Conservation (phyloP, 2,113 vertebrate genomes). For the Cranoglanis bouderius region DNA sequence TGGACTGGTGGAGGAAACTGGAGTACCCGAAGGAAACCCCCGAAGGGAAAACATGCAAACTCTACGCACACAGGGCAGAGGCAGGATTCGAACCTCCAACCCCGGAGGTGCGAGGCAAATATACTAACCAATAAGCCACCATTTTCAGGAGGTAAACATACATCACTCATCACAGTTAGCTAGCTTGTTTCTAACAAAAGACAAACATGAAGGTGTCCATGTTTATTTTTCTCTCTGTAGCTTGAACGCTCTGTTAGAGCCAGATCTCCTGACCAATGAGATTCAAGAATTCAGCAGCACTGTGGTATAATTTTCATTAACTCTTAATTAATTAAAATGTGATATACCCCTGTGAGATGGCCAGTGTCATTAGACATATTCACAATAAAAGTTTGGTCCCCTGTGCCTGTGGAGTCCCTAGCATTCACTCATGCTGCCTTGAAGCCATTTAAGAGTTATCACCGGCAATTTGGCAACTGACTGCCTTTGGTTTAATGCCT, state of each 20-base stretch:
- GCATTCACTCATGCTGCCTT: constrained; percentile 4
- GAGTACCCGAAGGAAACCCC: too few relatives aligned
- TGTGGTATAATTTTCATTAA: neutral
- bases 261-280: neutral
- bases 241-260: neutral
- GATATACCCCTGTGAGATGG: neutral
- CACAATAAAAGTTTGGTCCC: neutral
- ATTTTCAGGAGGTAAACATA: too few relatives aligned
- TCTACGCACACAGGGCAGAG: too few relatives aligned
- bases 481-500: constrained; percentile 46
- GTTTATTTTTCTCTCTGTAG: too few relatives aligned
- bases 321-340: neutral
- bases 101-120: too few relatives aligned
- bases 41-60: too few relatives aligned
- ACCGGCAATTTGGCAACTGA: constrained; percentile 35
- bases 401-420: neutral
- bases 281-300: neutral
- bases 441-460: constrained; percentile 25
- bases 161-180: too few relatives aligned
- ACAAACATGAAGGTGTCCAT: too few relatives aligned
- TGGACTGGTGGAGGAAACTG: too few relatives aligned
- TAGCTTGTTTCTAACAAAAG: neutral
- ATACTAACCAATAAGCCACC: too few relatives aligned
- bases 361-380: neutral
- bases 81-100: too few relatives aligned